A percentile compares a stretch with the other conserved stretches of the same genome.
These are phyloP conservation scores for Hippocampus mohnikei DNA, from an alignment of 2,113 vertebrate species.

Conservation along the genomic window DNA sequence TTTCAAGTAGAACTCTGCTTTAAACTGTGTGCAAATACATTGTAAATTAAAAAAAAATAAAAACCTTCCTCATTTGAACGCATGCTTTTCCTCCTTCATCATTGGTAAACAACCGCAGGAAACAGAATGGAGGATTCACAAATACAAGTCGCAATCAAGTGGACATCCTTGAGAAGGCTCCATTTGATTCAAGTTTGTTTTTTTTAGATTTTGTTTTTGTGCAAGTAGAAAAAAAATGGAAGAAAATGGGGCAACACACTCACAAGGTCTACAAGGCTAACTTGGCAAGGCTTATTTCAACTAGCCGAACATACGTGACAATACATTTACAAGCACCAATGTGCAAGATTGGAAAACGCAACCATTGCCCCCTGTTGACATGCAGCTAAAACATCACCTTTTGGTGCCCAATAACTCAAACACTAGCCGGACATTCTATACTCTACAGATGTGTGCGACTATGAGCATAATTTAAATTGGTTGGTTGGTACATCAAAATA, in stretches of 20 bases:
- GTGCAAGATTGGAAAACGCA: constrained; percentile 44
- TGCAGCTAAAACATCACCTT: constrained; percentile 63
- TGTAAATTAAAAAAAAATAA: constrained; percentile 41
- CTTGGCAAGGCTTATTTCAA: constrained; percentile 21
- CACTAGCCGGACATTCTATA: constrained; percentile 27
- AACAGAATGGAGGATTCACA: constrained; percentile 66
- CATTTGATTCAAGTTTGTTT: constrained; percentile 58
- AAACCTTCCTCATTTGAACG: constrained; percentile 35
- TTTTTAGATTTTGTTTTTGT: constrained; percentile 38
- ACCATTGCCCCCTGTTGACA: constrained; percentile 59
- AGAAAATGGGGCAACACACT: constrained; percentile 46
- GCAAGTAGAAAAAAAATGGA: constrained; percentile 9
- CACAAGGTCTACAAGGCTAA: constrained; percentile 61
- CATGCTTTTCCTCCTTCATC: constrained; percentile 38
- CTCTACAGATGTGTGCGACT: constrained; percentile 12
- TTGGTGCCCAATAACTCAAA: constrained; percentile 39
- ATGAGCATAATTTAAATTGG: constrained; percentile 15
- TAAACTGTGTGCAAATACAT: constrained; percentile 56
- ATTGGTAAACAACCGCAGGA: constrained; percentile 34
- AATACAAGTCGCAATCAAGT: constrained; percentile 60
- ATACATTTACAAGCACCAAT: constrained; percentile 63
- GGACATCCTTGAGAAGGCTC: constrained; percentile 74
- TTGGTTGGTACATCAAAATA: constrained; percentile 11
- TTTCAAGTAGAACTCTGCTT: constrained; percentile 64
- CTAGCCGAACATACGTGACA: constrained; percentile 59